Evolutionary conservation across 35 echinoderm and acorn worm genomes (phyloP), one percentile per base, ranked within the genome.

Genomic region (Stichopus chloronotus): DNA sequence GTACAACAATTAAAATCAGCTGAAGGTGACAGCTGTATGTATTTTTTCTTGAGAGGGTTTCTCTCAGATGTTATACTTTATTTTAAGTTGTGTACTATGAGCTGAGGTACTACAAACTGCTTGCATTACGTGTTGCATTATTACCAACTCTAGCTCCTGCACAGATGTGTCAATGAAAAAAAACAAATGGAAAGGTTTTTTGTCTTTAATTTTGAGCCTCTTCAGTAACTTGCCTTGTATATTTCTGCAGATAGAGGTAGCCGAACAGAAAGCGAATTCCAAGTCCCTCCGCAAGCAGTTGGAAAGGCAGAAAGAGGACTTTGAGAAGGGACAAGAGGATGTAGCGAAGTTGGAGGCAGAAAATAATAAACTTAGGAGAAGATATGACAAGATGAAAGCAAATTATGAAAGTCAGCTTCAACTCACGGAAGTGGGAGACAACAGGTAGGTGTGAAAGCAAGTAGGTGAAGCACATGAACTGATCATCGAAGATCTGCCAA

Each of bases 371-470:
- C 58, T 96, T 53, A 94, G 78, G 83, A 94, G 91, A 52, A 78
- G 92, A 30, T 96, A 96, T 84, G 95, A 96, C 25, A 84, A 93
- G 55, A 92, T 94, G 17, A 94, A 88, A 21, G 54, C 78, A 21
- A 90, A 79, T 7, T 96, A 72, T 92, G 93, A 96, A 72, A 93
- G 94, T 12, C 93, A 96, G 52, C 53, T 91, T 3, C 95, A 94
- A 52, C 71, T 81, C 7, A 90, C 81, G 74, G 93, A 96, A 85
- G 84, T 89, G 3, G 95, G 91, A 21, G 93, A 94, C 21, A 92
- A 80, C 6, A 94, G 93, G 95, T 94, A 63, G 60, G 94, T 81
- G 82, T 57, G 43, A 5, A 53, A 53, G 17, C 25, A 8, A 85
- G 8, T 4, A 43, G 30, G 30, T 43, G 30, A 43, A 43, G 30